Conservation (phyloP, 2,888 invertebrate genomes). For the Oscheius sp. region DNA sequence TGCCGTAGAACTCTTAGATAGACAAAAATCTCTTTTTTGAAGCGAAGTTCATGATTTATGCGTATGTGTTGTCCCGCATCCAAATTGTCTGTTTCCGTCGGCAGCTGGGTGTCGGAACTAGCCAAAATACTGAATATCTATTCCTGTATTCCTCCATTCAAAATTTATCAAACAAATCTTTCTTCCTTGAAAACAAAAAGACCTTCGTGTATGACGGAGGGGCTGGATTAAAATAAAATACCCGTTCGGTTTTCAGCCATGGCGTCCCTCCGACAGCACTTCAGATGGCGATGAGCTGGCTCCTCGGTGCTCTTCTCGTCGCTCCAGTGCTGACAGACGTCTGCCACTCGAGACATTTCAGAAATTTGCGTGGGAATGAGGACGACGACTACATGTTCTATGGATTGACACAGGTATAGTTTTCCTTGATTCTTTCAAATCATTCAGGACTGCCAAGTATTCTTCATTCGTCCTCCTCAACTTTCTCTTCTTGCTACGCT, state of each 20-base stretch:
- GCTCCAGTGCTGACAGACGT: neutral
- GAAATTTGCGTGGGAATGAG: conserved; percentile 28
- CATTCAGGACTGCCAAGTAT: conserved; percentile 60
- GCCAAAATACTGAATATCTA: no score
- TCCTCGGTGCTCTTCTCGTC: conserved; percentile 15
- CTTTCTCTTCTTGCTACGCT: conserved; percentile 42
- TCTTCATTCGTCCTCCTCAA: conserved; percentile 58
- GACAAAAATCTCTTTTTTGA: no score
- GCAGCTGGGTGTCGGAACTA: no score
- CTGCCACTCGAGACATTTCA: conserved; percentile 37
- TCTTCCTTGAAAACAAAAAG: no score
- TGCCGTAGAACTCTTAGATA: no score
- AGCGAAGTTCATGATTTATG: no score
- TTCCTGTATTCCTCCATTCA: no score
- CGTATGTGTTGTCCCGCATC: no score
- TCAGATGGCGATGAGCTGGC: conserved; percentile 23
- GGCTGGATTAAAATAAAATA: conserved; percentile 22
- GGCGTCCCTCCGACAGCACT: conserved; percentile 1
- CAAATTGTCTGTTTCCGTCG: no score
- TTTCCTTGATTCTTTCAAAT: neutral
- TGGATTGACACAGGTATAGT: conserved; percentile 46
- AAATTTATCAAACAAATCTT: no score
- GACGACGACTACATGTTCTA: conserved; percentile 44
- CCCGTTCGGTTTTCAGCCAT: conserved; percentile 12
- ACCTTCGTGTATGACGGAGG: conserved; percentile 29